These are phyloP conservation scores for Mugil cephalus DNA, from an alignment of 2,113 vertebrate species.

Conservation along the genomic window DNA sequence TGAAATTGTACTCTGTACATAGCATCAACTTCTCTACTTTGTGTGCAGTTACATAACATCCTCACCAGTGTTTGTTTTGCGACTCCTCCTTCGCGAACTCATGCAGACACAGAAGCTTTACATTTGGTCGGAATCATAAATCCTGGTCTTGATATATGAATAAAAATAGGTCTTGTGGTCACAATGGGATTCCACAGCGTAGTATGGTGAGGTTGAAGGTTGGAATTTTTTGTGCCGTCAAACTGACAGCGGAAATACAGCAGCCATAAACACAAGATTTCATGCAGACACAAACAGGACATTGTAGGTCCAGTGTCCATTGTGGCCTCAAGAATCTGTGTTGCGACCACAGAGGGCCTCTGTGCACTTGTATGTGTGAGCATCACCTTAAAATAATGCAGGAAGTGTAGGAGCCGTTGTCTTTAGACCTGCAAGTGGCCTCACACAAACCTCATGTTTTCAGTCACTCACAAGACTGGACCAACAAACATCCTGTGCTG, in stretches of 20 bases:
- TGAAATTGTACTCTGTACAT: too few relatives aligned
- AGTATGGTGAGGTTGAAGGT: slow-evolving; percentile 7
- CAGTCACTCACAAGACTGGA: neutral
- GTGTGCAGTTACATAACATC: slow-evolving; percentile 1
- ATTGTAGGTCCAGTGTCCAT: neutral
- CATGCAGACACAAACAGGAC: slow-evolving; percentile 9
- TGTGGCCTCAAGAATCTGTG: slow-evolving; percentile 35
- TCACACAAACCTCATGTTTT: slow-evolving; percentile 40
- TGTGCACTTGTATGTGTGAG: slow-evolving; percentile 3
- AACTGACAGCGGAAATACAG: slow-evolving; percentile 27
- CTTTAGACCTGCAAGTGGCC: slow-evolving; percentile 35
- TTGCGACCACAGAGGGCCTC: slow-evolving; percentile 43
- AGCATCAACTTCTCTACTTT: too few relatives aligned
- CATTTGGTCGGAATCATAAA: slow-evolving; percentile 11
- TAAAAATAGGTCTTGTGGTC: slow-evolving; percentile 32
- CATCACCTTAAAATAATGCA: slow-evolving; percentile 41
- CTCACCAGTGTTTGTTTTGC: neutral
- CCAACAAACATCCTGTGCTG: slow-evolving; percentile 27
- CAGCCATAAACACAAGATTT: slow-evolving; percentile 25
- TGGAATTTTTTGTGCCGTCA: slow-evolving; percentile 3
- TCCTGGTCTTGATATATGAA: neutral
- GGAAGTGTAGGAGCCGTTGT: slow-evolving; percentile 35
- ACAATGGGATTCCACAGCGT: slow-evolving; percentile 4
- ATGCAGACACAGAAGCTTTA: neutral
- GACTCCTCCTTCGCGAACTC: neutral